phyloP scores from a whole-genome alignment of 2,888 invertebrate genomes.

The Ophioninae sp. region DNA sequence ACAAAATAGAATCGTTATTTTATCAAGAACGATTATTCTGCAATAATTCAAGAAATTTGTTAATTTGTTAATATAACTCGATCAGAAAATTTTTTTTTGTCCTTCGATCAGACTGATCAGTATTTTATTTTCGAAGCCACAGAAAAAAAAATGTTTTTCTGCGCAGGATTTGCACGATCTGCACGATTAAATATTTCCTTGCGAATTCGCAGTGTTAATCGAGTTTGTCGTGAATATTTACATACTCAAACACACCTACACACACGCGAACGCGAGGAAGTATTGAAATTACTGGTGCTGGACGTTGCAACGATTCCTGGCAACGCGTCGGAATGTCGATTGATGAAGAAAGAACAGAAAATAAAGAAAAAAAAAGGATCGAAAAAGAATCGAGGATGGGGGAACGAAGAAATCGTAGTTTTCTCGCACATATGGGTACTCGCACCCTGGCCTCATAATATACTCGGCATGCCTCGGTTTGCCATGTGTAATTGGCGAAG shows the following conservation, averaged over 20 bases:
- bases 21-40: too few species aligned
- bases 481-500: constrained; percentile 63
- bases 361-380: background rate
- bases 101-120: background rate
- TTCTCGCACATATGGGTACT: constrained; percentile 60
- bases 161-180: background rate
- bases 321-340: constrained; percentile 60
- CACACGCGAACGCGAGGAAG: background rate
- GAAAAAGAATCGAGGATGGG: constrained; percentile 8
- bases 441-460: constrained; percentile 51
- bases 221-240: constrained; percentile 36
- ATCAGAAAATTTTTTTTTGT: background rate
- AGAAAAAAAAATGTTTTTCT: background rate
- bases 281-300: constrained; percentile 44
- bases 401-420: constrained; percentile 61
- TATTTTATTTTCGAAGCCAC: background rate
- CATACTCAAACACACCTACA: background rate
- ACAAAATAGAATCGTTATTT: too few species aligned
- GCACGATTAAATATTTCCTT: constrained; percentile 40
- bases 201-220: constrained; percentile 40
- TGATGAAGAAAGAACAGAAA: constrained; percentile 39
- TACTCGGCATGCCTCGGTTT: constrained; percentile 36
- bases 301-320: constrained; percentile 42
- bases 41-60: too few species aligned
- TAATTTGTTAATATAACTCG: too few species aligned